phyloP scores from a whole-genome alignment of 2,797 vertebrate species.

The Hyperoplus lanceolatus region DNA sequence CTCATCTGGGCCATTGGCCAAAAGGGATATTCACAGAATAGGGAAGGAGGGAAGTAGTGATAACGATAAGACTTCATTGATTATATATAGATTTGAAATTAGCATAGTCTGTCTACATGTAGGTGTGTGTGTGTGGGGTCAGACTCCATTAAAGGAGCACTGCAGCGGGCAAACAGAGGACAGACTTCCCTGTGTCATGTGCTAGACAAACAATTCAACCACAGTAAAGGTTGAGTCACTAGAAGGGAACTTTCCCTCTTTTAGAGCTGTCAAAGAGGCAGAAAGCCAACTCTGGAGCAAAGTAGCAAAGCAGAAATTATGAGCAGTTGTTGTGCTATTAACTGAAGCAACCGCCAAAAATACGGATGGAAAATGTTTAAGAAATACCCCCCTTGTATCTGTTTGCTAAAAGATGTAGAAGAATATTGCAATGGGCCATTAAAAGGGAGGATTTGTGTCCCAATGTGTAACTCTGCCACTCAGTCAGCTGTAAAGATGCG shows the following conservation, averaged over 20 bases:
- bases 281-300: too few species aligned
- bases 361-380: too few species aligned
- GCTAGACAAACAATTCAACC: constrained; percentile 64
- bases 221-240: constrained; percentile 45
- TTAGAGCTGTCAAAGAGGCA: constrained; percentile 21
- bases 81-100: constrained; percentile 80
- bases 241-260: constrained; percentile 26
- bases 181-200: constrained; percentile 64
- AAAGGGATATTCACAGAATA: constrained; percentile 51
- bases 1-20: constrained; percentile 16
- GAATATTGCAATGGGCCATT: too few species aligned
- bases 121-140: constrained; percentile 42
- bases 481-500: too few species aligned
- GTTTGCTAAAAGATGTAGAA: too few species aligned
- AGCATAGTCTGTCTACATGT: constrained; percentile 43
- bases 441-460: too few species aligned
- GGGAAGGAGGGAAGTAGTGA: constrained; percentile 29
- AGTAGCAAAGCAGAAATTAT: too few species aligned
- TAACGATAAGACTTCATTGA: constrained; percentile 45
- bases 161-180: constrained; percentile 41
- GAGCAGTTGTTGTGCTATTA: too few species aligned
- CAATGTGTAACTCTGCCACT: too few species aligned
- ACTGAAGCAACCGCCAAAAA: too few species aligned
- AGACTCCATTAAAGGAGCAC: constrained; percentile 58
- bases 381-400: too few species aligned